Evolutionary conservation across 2,797 vertebrate genomes (phyloP), one percentile per base, ranked within the genome.

Genomic region (Varecia variegata): DNA sequence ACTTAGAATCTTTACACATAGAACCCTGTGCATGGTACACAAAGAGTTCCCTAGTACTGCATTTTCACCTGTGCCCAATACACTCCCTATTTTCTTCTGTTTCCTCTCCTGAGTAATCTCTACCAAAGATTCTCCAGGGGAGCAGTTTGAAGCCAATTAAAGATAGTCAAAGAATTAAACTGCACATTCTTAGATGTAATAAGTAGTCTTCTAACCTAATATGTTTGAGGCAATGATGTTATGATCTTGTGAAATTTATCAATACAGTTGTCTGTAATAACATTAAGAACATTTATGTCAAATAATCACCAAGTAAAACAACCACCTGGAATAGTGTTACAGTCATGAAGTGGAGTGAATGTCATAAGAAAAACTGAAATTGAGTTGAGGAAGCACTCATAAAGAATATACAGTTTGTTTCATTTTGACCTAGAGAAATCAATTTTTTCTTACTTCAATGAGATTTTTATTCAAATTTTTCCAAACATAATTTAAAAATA

Each of bases 141-240:
- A 97, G 82, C 23, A 14, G 18, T 50, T 81, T 11, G 35, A 86
- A 83, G 15, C 52, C 79, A 95, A 93, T 94, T 90, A 96, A 97
- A 94, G 60, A 65, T 85, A 58, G 20, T 62, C 43, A 85, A 38
- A 90, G 27, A 60, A 76, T 52, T 47, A 70, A 91, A 65, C 4
- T 70, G 20, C 30, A 58, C 7, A 52, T 60, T 65, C 15, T 60
- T 79, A 10, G 43, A 81, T 62, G 18, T 5, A 89, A 62, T 47
- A 68, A 88, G 85, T 30, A 38, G 11, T 38, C 45, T 88, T 67
- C 8, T 54, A 73, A 68, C 7, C 21, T 92, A 89, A 13, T 40
- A 83, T 71, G 74, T 58, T 35, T 60, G 40, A 65, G 65, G n/a
- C 3, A 45, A 67, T 79, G 2, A 23, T 90, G 4, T 35, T 45